Conservation (phyloP, 1,140 invertebrate species). For the Steinernema feltiae region DNA sequence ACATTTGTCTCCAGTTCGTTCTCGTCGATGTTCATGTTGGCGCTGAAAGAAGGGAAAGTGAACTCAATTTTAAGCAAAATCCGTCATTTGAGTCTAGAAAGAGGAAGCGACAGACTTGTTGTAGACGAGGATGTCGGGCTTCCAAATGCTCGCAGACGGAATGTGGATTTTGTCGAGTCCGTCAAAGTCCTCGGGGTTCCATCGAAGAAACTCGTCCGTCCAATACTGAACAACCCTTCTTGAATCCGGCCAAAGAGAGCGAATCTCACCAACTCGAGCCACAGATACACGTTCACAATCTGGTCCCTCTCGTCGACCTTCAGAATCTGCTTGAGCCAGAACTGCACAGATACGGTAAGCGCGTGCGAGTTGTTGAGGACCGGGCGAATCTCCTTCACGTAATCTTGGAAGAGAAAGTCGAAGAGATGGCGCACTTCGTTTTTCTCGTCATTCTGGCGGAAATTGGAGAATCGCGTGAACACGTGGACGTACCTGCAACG, state of each 20-base stretch:
- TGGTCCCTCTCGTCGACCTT: slow-evolving; percentile 49
- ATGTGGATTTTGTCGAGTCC: slow-evolving; percentile 57
- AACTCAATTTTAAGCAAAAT: neutral
- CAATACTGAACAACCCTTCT: slow-evolving; percentile 49
- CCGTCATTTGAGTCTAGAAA: slow-evolving; percentile 12
- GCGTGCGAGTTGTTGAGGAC: slow-evolving; percentile 4
- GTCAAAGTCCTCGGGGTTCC: slow-evolving; percentile 58
- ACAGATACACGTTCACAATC: slow-evolving; percentile 41
- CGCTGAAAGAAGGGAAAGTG: slow-evolving; percentile 27
- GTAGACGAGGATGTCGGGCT: slow-evolving; percentile 60
- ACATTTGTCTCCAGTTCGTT: slow-evolving; percentile 52
- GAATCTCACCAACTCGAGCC: slow-evolving; percentile 38
- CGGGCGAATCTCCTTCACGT: slow-evolving; percentile 1
- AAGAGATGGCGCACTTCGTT: neutral
- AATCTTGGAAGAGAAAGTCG: neutral
- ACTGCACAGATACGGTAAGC: slow-evolving; percentile 46
- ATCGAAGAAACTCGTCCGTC: slow-evolving; percentile 58
- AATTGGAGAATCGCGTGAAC: neutral
- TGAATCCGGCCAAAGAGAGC: neutral
- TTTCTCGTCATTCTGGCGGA: neutral
- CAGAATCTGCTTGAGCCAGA: slow-evolving; percentile 52
- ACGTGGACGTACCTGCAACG: neutral
- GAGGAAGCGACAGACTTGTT: slow-evolving; percentile 59
- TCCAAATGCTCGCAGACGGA: slow-evolving; percentile 58
- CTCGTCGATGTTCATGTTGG: slow-evolving; percentile 49